Evolutionary conservation across 1,140 invertebrate species (phyloP), one percentile per base, ranked within the genome.

Genomic region (Gryllus bimaculatus): DNA sequence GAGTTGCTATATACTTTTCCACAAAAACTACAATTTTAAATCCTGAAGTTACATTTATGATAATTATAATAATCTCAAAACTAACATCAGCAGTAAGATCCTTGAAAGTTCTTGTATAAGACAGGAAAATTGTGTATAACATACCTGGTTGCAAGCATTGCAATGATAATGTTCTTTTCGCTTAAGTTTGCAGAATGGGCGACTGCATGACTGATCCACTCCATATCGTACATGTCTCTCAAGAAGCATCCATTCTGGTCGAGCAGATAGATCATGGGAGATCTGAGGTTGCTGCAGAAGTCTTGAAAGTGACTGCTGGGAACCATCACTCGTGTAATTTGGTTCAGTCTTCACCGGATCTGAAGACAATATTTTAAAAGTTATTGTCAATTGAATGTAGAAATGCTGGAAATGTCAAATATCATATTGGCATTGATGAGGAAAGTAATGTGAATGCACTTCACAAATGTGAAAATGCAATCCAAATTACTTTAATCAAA

Each of bases 171-270:
- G 94, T 81, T 93, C 91, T 82, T 93, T 92, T 77, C 94, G 89
- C 84, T 96, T 96, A 73, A 95, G 86, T 85, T 96, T 96, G 85
- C 94, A 96, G 84, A 95, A 95, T 10, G 94, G 93, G 39, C 93
- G 87, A 54, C 92, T 91, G 86, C 94, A 96, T 80, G 91, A 92
- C 77, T 91, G 88, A 77, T 92, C 90, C 0, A 88, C 88, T 0
- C 89, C 88, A 80, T 89, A 89, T 74, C 81, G 18, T 84, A 82
- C 8, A 83, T 89, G 84, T 84, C 87, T 77, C 84, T 87, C 85
- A 78, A 84, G 81, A 79, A 78, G 81, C 83, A 86, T 83, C 85
- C 85, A 86, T 49, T 86, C 81, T 82, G 86, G 83, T 81, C 79
- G 73, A 20, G 77, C 18, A 20, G 77, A 48, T 6, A 73, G 8